Percentiles rank a stretch among this genome's conserved stretches.
Evolutionary conservation across 2,888 invertebrate genomes (phyloP).

Genomic region (Elmis aenea): DNA sequence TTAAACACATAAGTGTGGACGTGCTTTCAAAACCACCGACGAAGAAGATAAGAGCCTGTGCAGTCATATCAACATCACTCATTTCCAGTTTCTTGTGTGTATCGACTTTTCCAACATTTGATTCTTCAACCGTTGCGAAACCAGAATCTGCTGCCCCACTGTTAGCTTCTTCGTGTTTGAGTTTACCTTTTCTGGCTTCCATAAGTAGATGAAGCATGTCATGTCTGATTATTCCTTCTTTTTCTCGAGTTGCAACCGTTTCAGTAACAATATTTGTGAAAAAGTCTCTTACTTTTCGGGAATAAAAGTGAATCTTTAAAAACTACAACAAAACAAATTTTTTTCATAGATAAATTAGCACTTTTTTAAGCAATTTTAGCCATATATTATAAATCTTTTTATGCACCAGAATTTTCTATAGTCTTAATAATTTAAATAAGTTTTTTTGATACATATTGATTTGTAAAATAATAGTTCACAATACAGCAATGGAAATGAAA

Average conservation of each 20-base stretch:
- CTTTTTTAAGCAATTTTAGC: no score
- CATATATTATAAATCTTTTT: no score
- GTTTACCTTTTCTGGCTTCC: slow-evolving; percentile 43
- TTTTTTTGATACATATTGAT: no score
- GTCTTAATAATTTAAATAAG: no score
- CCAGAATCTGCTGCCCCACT: slow-evolving; percentile 17
- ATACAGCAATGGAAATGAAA: background rate
- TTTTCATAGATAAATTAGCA: no score
- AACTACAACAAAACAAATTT: background rate
- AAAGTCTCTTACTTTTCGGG: slow-evolving; percentile 17
- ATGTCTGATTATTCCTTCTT: slow-evolving; percentile 19
- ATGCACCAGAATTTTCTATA: no score
- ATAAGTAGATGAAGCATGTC: slow-evolving; percentile 51
- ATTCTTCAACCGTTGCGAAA: slow-evolving; percentile 36
- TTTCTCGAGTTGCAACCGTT: slow-evolving; percentile 18
- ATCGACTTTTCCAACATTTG: slow-evolving; percentile 25
- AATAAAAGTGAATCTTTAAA: background rate
- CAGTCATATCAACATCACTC: slow-evolving; percentile 49
- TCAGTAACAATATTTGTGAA: slow-evolving; percentile 18
- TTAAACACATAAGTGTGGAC: slow-evolving; percentile 48
- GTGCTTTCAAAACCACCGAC: slow-evolving; percentile 51
- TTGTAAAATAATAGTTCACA: no score
- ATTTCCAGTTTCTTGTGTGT: slow-evolving; percentile 14
- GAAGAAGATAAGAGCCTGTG: slow-evolving; percentile 53
- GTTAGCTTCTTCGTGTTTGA: slow-evolving; percentile 27